Evolutionary conservation across 2,888 invertebrate genomes (phyloP).

Genomic region (Merodon equestris): DNA sequence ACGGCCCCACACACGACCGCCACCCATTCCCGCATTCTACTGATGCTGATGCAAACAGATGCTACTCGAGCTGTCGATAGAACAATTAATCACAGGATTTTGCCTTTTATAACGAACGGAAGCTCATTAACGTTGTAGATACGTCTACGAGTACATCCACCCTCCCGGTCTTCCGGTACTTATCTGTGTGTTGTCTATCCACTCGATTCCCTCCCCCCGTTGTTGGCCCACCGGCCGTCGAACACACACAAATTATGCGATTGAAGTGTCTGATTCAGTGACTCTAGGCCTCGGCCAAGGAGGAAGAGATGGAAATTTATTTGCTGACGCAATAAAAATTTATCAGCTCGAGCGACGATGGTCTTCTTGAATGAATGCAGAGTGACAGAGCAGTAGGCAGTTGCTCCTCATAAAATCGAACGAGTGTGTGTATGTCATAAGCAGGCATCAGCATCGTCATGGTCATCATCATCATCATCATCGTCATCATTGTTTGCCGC

Average conservation of each 20-base stretch:
- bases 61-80: constrained; percentile 49
- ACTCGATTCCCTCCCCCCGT: constrained; percentile 2
- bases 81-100: constrained; percentile 63
- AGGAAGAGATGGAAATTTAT: constrained; percentile 37
- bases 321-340: constrained; percentile 58
- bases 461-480: constrained; percentile 47
- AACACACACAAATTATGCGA: too few relatives aligned
- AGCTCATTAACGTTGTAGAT: constrained; percentile 58
- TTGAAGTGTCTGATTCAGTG: constrained; percentile 36
- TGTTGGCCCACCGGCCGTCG: constrained; percentile 10
- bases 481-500: constrained; percentile 33
- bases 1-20: neutral
- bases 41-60: constrained; percentile 38
- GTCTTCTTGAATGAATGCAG: neutral
- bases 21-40: constrained; percentile 4
- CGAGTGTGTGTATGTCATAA: constrained; percentile 8
- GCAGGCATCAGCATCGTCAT: constrained; percentile 35
- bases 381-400: neutral
- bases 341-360: constrained; percentile 28
- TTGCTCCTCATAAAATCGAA: neutral
- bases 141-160: neutral
- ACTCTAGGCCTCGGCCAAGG: neutral
- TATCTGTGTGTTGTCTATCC: constrained; percentile 4
- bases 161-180: constrained; percentile 3
- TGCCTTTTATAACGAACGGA: constrained; percentile 49